Evolutionary conservation across 2,797 vertebrate species (phyloP), one percentile per base, ranked within the genome.

Genomic region (Phrynocephalus forsythii): DNA sequence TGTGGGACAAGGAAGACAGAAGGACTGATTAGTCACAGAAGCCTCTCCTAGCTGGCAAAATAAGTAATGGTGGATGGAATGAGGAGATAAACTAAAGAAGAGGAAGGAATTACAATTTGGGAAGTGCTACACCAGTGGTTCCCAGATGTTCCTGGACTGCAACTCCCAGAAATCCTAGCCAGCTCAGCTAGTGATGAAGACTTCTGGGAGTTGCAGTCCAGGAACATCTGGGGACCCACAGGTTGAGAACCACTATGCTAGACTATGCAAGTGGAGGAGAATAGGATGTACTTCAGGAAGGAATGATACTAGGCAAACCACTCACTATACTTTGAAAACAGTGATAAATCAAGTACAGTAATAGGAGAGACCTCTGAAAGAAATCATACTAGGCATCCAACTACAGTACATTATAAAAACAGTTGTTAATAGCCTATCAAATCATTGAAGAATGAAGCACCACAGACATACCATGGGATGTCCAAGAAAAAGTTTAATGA

Each of bases 1-100:
- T 97, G 94, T 1, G 84, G 93, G 44, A 3, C 71, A 0, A 94
- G 79, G 95, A 73, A 93, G 77, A 94, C 73, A 91, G 52, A 90
- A 88, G 88, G 20, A 82, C 95, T 92, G 15, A 20, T 63, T 30
- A 92, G 82, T 86, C 72, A 83, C 0, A 50, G 22, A 71, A 89
- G 0, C 1, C 48, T 89, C 16, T 5, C 33, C 80, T 72, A 75
- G 7, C 2, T 89, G 82, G 50, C 71, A 63, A 68, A 84, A 76
- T 24, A 88, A 85, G 15, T 56, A 16, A 68, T 11, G 63, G 5
- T 33, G 68, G 11, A 72, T 26, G 56, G 11, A 72, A 79, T 63
- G 82, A 67, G 63, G n/a, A 18, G 6, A 52, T 33, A 48, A 10
- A 30, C 22, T 71, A 44, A 38, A 85, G 44, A 22, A 33, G 7